These are phyloP conservation scores for Coregonus clupeaformis DNA, from an alignment of 2,113 vertebrate species.

Conservation along the genomic window DNA sequence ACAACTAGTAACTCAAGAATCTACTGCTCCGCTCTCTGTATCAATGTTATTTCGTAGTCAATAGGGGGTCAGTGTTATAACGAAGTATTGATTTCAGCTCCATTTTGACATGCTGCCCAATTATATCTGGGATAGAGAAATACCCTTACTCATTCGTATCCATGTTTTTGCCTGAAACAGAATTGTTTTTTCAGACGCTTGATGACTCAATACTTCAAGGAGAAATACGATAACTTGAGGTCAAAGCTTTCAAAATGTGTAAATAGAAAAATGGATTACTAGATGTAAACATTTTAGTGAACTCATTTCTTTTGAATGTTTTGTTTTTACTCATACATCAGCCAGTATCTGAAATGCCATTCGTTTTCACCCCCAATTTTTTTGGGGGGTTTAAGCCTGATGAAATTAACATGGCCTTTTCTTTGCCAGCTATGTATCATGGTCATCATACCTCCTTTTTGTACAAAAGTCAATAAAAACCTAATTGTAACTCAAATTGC, in stretches of 20 bases:
- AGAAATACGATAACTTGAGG: background rate
- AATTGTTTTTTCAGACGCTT: background rate
- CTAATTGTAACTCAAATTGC: slow-evolving; percentile 29
- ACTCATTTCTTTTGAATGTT: background rate
- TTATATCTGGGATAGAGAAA: background rate
- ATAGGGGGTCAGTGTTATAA: slow-evolving; percentile 7
- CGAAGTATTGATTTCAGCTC: slow-evolving; percentile 32
- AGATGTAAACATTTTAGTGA: background rate
- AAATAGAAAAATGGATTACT: background rate
- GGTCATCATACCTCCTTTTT: slow-evolving; percentile 53
- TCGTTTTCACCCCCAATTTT: slow-evolving; percentile 4
- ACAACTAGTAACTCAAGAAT: background rate
- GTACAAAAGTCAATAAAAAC: slow-evolving; percentile 70
- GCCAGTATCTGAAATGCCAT: too few relatives aligned
- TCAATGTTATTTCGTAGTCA: too few relatives aligned
- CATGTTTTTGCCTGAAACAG: slow-evolving; percentile 30
- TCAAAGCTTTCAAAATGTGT: background rate
- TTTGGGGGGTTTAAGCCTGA: slow-evolving; percentile 6
- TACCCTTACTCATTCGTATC: slow-evolving; percentile 18
- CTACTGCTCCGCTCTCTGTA: background rate
- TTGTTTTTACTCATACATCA: too few relatives aligned
- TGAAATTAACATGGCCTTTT: slow-evolving; percentile 45
- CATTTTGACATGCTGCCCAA: background rate
- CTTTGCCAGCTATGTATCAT: slow-evolving; percentile 43
- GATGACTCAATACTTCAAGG: background rate